phyloP scores from a whole-genome alignment of 2,797 vertebrate species.

The Amniataba percoides region DNA sequence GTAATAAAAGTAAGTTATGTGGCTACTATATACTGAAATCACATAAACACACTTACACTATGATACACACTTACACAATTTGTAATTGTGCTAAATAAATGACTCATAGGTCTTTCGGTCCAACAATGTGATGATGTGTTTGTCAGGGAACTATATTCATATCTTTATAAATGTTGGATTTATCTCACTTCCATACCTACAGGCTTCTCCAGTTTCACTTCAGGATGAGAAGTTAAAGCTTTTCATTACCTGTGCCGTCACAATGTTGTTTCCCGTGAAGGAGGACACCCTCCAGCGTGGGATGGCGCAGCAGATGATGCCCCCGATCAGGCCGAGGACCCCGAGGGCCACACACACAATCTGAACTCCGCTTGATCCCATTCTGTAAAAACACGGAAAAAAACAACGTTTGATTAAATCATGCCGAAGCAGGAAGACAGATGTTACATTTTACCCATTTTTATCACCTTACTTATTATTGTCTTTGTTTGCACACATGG shows the following conservation, averaged over 20 bases:
- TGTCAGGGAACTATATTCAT: neutral
- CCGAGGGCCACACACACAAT: constrained; percentile 79
- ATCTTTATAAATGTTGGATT: neutral
- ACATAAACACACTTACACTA: too few relatives aligned
- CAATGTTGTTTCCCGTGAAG: constrained; percentile 81
- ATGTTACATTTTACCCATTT: neutral
- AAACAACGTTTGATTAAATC: neutral
- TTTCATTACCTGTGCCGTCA: constrained; percentile 82
- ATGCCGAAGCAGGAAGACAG: too few relatives aligned
- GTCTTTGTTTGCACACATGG: neutral
- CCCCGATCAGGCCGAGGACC: constrained; percentile 81
- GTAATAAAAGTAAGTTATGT: neutral
- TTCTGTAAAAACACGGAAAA: constrained; percentile 62
- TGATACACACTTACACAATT: neutral
- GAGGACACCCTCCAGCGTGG: constrained; percentile 84
- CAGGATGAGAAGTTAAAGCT: neutral
- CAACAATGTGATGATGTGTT: too few relatives aligned
- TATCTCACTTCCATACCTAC: neutral
- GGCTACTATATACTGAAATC: neutral
- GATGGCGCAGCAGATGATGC: constrained; percentile 79
- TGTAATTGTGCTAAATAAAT: too few relatives aligned
- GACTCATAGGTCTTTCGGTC: too few relatives aligned
- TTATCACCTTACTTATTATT: neutral
- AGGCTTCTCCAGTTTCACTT: neutral
- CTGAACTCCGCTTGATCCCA: constrained; percentile 83